Evolutionary conservation across 2,888 invertebrate genomes (phyloP).

Genomic region (Drosophila acutilabella): DNA sequence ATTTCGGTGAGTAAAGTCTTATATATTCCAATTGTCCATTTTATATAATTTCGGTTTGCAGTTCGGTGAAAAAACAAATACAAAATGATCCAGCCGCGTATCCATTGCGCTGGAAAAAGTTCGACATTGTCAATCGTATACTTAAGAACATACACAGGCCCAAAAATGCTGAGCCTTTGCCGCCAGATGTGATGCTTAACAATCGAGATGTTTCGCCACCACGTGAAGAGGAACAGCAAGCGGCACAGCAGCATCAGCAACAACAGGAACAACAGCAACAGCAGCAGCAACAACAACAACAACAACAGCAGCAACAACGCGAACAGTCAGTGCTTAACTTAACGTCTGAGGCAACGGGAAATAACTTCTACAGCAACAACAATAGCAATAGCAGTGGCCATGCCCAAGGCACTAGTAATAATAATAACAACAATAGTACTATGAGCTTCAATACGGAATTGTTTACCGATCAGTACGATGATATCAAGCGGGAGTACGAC

Average conservation of each 20-base stretch:
- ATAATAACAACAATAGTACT: slow-evolving; percentile 50
- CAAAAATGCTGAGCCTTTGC: slow-evolving; percentile 81
- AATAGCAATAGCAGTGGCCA: slow-evolving; percentile 38
- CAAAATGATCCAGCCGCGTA: slow-evolving; percentile 62
- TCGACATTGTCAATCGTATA: slow-evolving; percentile 75
- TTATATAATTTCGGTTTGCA: slow-evolving; percentile 18
- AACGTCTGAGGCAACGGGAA: slow-evolving; percentile 39
- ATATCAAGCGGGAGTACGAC: slow-evolving; percentile 74
- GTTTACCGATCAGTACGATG: slow-evolving; percentile 78
- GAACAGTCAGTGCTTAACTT: slow-evolving; percentile 38
- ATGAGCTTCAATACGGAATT: slow-evolving; percentile 75
- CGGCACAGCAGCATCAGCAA: slow-evolving; percentile 22
- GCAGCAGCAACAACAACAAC: slow-evolving; percentile 29
- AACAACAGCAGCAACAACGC: slow-evolving; percentile 23
- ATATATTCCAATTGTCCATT: neutral
- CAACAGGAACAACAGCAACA: slow-evolving; percentile 25
- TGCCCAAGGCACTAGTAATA: slow-evolving; percentile 38
- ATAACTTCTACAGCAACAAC: slow-evolving; percentile 54
- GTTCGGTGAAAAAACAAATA: slow-evolving; percentile 75
- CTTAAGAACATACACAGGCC: slow-evolving; percentile 80
- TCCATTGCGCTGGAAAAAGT: slow-evolving; percentile 78
- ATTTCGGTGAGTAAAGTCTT: slow-evolving; percentile 67
- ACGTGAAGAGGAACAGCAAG: slow-evolving; percentile 56
- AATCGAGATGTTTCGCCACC: slow-evolving; percentile 81
- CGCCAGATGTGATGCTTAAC: slow-evolving; percentile 75